phyloP scores from a whole-genome alignment of 1,140 invertebrate species.

The Cyclargus thomasi region DNA sequence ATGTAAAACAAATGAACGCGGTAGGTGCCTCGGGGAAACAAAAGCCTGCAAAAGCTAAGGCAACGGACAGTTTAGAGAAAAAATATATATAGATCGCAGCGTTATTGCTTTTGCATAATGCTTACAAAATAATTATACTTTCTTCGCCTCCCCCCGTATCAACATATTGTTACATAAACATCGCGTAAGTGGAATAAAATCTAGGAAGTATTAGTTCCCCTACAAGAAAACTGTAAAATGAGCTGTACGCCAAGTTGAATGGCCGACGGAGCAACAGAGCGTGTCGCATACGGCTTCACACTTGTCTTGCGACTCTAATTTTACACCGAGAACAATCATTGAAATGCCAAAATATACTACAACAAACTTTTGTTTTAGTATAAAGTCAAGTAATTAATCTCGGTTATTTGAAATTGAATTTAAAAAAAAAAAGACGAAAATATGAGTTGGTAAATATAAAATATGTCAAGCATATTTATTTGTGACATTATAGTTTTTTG shows the following conservation, averaged over 20 bases:
- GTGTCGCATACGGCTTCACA: slow-evolving; percentile 48
- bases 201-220: slow-evolving; percentile 53
- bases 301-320: slow-evolving; percentile 13
- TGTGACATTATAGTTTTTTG: too few species aligned
- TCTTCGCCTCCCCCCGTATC: not conserved
- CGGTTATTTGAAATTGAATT: too few species aligned
- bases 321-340: not conserved
- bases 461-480: too few species aligned
- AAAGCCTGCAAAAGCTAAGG: not conserved
- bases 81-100: too few species aligned
- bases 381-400: too few species aligned
- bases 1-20: not conserved
- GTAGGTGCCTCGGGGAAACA: not conserved
- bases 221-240: slow-evolving; percentile 50
- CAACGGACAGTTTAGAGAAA: too few species aligned
- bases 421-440: too few species aligned
- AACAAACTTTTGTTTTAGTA: not conserved
- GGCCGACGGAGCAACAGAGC: slow-evolving; percentile 57
- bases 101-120: not conserved
- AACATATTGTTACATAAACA: slow-evolving; percentile 13
- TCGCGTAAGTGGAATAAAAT: slow-evolving; percentile 34
- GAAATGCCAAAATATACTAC: not conserved
- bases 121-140: not conserved
- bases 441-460: too few species aligned
- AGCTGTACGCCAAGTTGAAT: slow-evolving; percentile 61